Percentiles rank a stretch among this genome's conserved stretches.
These are phyloP conservation scores for Pithys albifrons DNA, from an alignment of 2,113 vertebrate species.

Conservation along the genomic window DNA sequence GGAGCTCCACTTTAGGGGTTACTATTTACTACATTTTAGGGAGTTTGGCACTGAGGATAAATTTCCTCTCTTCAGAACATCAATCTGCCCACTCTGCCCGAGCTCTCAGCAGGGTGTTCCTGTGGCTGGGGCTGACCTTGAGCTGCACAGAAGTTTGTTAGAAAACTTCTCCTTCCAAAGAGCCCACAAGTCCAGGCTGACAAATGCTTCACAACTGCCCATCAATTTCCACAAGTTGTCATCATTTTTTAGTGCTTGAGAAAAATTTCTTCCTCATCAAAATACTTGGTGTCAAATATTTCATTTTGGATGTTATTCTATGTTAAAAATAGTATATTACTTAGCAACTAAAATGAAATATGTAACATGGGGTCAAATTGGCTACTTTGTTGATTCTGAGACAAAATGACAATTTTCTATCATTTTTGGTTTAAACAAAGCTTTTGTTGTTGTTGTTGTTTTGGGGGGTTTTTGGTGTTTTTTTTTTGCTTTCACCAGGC, in stretches of 20 bases:
- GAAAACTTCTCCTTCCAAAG: not conserved
- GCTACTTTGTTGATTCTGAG: not conserved
- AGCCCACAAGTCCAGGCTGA: not conserved
- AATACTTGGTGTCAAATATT: not conserved
- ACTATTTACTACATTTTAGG: not conserved
- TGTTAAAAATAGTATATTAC: not conserved
- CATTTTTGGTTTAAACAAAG: not conserved
- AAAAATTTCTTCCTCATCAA: not conserved
- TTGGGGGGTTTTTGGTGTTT: not conserved
- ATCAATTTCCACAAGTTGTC: not conserved
- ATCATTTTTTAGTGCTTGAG: not conserved
- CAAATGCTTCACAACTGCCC: not conserved
- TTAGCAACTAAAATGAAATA: constrained; percentile 1
- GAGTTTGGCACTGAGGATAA: not conserved
- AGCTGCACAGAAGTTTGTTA: not conserved
- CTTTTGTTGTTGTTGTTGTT: not conserved
- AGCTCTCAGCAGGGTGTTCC: not conserved
- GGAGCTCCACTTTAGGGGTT: not conserved
- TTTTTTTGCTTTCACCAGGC: not conserved
- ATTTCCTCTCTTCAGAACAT: not conserved
- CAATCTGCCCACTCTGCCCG: not conserved
- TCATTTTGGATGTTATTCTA: not conserved
- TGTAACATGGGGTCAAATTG: not conserved
- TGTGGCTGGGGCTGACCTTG: not conserved
- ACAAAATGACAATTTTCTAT: not conserved